These are phyloP conservation scores for Cosmia pyralina DNA, from an alignment of 2,888 invertebrate genomes.

Conservation along the genomic window DNA sequence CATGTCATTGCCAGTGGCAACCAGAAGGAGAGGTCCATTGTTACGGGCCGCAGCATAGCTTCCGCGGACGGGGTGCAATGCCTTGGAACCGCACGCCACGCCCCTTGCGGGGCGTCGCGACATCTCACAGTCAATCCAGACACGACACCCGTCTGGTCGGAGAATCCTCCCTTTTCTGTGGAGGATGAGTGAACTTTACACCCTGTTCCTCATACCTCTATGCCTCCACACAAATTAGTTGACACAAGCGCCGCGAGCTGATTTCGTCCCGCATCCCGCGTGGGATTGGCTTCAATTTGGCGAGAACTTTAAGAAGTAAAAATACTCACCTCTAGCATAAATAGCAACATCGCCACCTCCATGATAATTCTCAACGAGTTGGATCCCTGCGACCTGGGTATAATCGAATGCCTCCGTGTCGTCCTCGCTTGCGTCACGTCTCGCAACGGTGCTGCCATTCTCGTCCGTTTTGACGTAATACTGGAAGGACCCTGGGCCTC, in stretches of 20 bases:
- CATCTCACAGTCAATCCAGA: too few relatives aligned
- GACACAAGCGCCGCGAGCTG: not conserved
- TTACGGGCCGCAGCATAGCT: too few relatives aligned
- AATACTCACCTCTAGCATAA: conserved; percentile 93
- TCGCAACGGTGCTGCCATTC: conserved; percentile 75
- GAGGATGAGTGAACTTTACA: too few relatives aligned
- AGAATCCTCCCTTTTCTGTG: too few relatives aligned
- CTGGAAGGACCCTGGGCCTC: conserved; percentile 93
- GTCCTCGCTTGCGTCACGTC: conserved; percentile 91
- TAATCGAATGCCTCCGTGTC: conserved; percentile 92
- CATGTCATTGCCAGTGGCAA: too few relatives aligned
- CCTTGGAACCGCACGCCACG: too few relatives aligned
- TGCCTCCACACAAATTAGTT: not conserved
- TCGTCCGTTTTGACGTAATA: conserved; percentile 76
- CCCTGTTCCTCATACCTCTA: too few relatives aligned
- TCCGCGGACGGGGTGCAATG: too few relatives aligned
- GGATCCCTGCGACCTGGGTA: conserved; percentile 93
- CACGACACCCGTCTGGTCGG: too few relatives aligned
- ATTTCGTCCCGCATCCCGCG: not conserved
- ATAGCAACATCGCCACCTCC: conserved; percentile 96
- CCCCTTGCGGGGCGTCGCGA: too few relatives aligned
- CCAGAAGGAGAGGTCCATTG: too few relatives aligned
- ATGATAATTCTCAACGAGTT: conserved; percentile 94
- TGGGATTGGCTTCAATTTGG: not conserved
- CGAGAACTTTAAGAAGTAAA: not conserved